Evolutionary conservation across 2,797 vertebrate genomes (phyloP).

Genomic region (Heteromormyrus szaboi): DNA sequence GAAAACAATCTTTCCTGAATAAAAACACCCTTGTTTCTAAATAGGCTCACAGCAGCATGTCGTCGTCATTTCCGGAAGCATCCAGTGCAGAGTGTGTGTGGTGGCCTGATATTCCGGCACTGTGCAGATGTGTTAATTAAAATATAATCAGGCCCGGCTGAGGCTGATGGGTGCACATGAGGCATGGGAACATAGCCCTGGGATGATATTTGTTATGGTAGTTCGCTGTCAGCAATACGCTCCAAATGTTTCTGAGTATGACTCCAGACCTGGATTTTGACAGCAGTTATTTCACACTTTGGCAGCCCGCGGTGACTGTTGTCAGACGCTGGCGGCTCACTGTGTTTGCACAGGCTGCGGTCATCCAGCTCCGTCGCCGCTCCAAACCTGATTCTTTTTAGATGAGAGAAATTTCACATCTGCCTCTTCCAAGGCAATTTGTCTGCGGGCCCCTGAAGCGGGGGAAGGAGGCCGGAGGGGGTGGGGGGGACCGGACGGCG

Average conservation of each 20-base stretch:
- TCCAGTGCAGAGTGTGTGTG: not conserved
- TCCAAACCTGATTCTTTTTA: slow-evolving; percentile 14
- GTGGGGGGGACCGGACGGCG: not conserved
- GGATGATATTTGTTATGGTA: slow-evolving; percentile 8
- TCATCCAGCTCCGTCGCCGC: not conserved
- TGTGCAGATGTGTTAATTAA: not conserved
- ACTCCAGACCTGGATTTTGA: slow-evolving; percentile 18
- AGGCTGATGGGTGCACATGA: not conserved
- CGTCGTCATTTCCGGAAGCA: not conserved
- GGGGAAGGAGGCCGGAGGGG: not conserved
- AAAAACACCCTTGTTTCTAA: not conserved
- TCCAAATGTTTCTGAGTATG: slow-evolving; percentile 13
- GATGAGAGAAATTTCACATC: slow-evolving; percentile 11
- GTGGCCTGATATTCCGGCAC: not conserved
- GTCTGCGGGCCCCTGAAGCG: not conserved
- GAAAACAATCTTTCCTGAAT: not conserved
- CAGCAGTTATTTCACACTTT: slow-evolving; percentile 16
- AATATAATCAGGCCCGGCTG: not conserved
- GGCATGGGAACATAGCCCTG: not conserved
- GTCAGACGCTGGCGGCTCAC: not conserved
- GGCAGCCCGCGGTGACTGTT: slow-evolving; percentile 1
- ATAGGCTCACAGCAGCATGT: not conserved
- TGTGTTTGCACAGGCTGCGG: not conserved
- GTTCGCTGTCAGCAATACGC: not conserved
- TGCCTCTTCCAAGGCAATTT: slow-evolving; percentile 16